phyloP scores from a whole-genome alignment of 1,140 invertebrate genomes.

The Alviniconcha marisindica region DNA sequence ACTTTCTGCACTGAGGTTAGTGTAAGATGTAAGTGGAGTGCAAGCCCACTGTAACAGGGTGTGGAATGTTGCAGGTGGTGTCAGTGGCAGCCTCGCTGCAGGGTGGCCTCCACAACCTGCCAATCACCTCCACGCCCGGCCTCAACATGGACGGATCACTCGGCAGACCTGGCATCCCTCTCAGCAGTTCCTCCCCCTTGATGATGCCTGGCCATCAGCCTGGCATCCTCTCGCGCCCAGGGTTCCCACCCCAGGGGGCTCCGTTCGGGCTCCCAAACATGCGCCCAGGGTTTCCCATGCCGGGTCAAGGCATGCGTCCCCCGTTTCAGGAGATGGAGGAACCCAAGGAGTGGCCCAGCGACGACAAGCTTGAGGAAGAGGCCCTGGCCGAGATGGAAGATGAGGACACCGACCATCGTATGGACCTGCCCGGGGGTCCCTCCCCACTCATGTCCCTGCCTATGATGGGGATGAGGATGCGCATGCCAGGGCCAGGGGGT shows the following conservation, averaged over 20 bases:
- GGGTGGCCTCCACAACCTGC: background rate
- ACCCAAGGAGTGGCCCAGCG: slow-evolving; percentile 30
- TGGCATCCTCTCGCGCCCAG: background rate
- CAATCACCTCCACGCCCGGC: background rate
- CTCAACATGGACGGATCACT: background rate
- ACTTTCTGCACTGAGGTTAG: background rate
- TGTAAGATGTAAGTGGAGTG: background rate
- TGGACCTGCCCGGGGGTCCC: background rate
- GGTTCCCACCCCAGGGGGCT: background rate
- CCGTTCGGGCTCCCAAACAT: slow-evolving; percentile 15
- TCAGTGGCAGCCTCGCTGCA: slow-evolving; percentile 1
- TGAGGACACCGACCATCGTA: slow-evolving; percentile 28
- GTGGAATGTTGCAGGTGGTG: slow-evolving; percentile 13
- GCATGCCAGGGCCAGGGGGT: background rate
- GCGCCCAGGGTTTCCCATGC: background rate
- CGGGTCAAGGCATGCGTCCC: background rate
- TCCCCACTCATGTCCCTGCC: slow-evolving; percentile 5
- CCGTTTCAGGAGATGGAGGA: slow-evolving; percentile 25
- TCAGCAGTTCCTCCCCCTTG: background rate
- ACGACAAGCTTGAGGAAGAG: slow-evolving; percentile 36
- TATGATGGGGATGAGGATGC: slow-evolving; percentile 25
- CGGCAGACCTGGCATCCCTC: background rate
- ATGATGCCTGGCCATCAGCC: slow-evolving; percentile 17
- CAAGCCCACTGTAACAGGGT: too few species aligned
- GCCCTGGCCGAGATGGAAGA: slow-evolving; percentile 36